Percentiles rank a stretch among this genome's conserved stretches.
phyloP scores from a whole-genome alignment of 2,797 vertebrate species.

The Pseudotriccus pelzelni region DNA sequence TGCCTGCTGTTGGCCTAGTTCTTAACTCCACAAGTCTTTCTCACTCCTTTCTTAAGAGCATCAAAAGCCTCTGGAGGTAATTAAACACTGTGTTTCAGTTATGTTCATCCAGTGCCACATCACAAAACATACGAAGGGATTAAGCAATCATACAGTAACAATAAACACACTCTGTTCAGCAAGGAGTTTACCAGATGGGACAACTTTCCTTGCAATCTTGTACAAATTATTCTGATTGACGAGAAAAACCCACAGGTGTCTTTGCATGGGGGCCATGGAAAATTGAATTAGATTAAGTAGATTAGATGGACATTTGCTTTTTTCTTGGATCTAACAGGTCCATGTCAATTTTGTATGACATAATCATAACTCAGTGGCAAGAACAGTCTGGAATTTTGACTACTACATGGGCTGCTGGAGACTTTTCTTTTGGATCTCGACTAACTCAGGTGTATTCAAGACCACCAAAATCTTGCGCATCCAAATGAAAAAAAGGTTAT shows the following conservation, averaged over 20 bases:
- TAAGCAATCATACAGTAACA: constrained; percentile 7
- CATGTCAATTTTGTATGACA: not conserved
- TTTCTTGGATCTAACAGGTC: not conserved
- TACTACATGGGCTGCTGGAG: not conserved
- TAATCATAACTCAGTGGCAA: not conserved
- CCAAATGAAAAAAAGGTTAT: not conserved
- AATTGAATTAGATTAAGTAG: not conserved
- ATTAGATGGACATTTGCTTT: not conserved
- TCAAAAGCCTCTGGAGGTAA: constrained; percentile 11
- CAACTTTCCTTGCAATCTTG: not conserved
- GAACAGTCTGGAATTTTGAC: not conserved
- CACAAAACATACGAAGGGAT: not conserved
- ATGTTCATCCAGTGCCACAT: not conserved
- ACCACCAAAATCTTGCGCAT: not conserved
- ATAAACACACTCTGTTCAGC: not conserved
- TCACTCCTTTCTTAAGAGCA: constrained; percentile 3
- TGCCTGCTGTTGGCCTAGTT: not conserved
- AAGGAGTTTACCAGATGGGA: not conserved
- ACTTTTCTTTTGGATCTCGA: not conserved
- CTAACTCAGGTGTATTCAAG: not conserved
- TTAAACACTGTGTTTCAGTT: constrained; percentile 8
- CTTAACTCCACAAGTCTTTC: not conserved
- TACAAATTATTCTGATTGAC: constrained; percentile 10
- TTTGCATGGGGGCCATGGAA: not conserved
- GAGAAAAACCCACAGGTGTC: not conserved